These are phyloP conservation scores for Electrophaes corylata DNA, from an alignment of 2,888 invertebrate genomes.

Conservation along the genomic window DNA sequence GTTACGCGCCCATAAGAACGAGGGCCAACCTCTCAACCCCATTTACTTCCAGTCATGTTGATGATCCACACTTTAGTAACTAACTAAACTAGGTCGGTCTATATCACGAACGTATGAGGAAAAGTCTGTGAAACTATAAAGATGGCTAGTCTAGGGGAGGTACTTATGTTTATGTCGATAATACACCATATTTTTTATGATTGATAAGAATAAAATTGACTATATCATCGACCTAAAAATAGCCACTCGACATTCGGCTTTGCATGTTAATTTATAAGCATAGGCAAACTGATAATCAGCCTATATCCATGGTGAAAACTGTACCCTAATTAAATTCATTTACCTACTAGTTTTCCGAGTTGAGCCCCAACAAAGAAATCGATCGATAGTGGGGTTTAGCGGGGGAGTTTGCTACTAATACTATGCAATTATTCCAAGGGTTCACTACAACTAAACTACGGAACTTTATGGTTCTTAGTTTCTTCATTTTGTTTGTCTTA, in stretches of 20 bases:
- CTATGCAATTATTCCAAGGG: neutral
- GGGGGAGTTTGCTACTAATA: neutral
- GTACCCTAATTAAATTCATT: neutral
- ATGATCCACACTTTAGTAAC: too few relatives aligned
- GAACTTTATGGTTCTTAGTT: neutral
- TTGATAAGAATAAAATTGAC: constrained; percentile 10
- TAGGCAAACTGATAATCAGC: neutral
- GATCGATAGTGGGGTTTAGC: neutral
- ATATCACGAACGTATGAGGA: neutral
- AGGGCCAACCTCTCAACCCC: neutral
- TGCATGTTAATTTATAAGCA: neutral
- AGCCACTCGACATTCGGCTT: neutral
- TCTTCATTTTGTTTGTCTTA: neutral
- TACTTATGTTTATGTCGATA: neutral
- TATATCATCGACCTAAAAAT: neutral
- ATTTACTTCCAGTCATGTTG: neutral
- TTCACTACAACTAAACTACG: neutral
- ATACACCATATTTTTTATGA: neutral
- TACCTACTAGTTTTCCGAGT: neutral
- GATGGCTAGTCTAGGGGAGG: neutral
- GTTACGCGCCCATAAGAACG: neutral
- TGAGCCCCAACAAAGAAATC: neutral
- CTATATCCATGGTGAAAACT: neutral
- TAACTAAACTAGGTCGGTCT: neutral
- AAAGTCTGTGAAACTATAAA: neutral